These are phyloP conservation scores for Cyrtorhinus lividipennis DNA, from an alignment of 1,140 invertebrate genomes.

Conservation along the genomic window DNA sequence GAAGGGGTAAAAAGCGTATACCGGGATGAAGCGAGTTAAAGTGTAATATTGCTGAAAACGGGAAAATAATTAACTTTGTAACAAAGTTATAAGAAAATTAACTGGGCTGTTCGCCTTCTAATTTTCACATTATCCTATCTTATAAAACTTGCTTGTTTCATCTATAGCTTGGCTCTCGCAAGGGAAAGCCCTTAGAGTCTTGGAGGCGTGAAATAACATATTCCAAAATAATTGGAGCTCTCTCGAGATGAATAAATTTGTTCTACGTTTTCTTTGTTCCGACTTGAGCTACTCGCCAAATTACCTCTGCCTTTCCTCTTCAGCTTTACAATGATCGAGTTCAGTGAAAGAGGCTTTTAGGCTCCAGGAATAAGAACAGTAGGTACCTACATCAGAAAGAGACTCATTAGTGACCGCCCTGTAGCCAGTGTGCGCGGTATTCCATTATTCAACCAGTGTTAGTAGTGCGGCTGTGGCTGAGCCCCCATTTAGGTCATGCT, in stretches of 20 bases:
- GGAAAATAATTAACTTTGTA: slow-evolving; percentile 21
- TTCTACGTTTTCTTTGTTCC: background rate
- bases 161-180: background rate
- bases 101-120: slow-evolving; percentile 11
- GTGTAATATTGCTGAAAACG: slow-evolving; percentile 20
- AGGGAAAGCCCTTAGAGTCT: background rate
- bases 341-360: no score
- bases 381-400: no score
- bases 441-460: no score
- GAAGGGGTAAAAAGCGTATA: no score
- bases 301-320: no score
- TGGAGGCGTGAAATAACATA: background rate
- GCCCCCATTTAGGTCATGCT: no score
- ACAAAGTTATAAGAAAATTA: slow-evolving; percentile 22
- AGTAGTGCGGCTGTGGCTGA: no score
- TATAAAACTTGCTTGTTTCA: slow-evolving; percentile 18
- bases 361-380: no score
- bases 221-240: background rate
- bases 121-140: slow-evolving; percentile 12
- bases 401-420: no score
- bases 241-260: background rate
- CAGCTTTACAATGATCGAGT: no score
- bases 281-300: no score
- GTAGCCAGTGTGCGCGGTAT: no score
- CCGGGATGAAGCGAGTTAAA: background rate